Base-by-base conservation (phyloP, 2,797 vertebrate species). In the Hippoglossus hippoglossus region DNA sequence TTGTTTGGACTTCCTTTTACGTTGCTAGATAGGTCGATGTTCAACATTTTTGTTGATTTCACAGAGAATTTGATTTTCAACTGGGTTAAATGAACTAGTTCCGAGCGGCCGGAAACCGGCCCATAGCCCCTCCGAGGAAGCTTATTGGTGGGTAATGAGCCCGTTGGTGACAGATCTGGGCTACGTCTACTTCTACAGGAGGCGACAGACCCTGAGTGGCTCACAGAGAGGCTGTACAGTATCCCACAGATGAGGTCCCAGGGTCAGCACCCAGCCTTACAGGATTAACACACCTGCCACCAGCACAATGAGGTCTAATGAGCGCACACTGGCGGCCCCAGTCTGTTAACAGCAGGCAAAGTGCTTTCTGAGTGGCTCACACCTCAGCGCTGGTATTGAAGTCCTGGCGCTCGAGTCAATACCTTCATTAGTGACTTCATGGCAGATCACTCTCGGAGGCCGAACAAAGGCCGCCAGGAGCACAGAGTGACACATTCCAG, bases 391-490 rank as follows among this genome's bases (percentile, higher is more conserved):
- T 18, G 36, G 66, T 66, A 80, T 72, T 86, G 72, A 91, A 84
- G 85, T 87, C 77, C 61, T 36, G 60, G 71, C 75, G 87, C 70
- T 74, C n/a, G 13, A 88, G 83, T 92, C 90, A 86, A 73, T 81
- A 78, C 81, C 91, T 91, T 92, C 90, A 92, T 93, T 93, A 91
- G 85, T 79, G 84, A 85, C 87, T 90, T 90, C 84, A 66, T 79
- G 78, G 73, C 81, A 9, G 77, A 83, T 85, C 71, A 62, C 70
- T 86, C 63, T 63, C 57, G 71, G 75, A 67, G 63, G 69, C 63
- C 5, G 61, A 80, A 85, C 87, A 88, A 90, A 88, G 73, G 84
- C 82, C 63, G 60, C 53, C 72, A 63, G 68, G 63, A 85, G 83
- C 80, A 77, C 81, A 82, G 77, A 90, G 85, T 75, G 87, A 91